Evolutionary conservation across 92 coral and sea anemone species (phyloP).

Genomic region (Meandrina meandrites): DNA sequence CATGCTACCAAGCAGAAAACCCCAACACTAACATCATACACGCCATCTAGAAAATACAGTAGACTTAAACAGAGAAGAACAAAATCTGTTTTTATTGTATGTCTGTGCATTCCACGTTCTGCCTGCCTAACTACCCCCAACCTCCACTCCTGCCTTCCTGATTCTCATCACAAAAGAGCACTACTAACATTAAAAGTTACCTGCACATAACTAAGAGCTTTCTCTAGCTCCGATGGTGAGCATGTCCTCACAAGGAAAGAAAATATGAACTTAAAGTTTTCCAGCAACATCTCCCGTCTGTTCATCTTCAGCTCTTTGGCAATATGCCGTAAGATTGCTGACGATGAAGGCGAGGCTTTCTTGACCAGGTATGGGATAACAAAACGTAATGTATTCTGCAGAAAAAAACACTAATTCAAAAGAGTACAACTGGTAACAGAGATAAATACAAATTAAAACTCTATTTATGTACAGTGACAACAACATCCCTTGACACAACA

Average conservation of each 20-base stretch:
- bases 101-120: background rate
- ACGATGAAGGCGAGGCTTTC: slow-evolving; percentile 87
- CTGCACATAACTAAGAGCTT: slow-evolving; percentile 94
- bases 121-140: background rate
- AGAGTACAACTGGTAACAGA: too few relatives aligned
- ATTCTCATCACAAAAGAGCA: background rate
- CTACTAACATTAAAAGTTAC: slow-evolving; percentile 36
- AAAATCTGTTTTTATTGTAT: too few relatives aligned
- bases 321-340: slow-evolving; percentile 78
- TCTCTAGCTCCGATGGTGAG: slow-evolving; percentile 87
- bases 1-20: too few relatives aligned
- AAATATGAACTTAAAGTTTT: slow-evolving; percentile 94
- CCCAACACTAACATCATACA: too few relatives aligned
- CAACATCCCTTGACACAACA: too few relatives aligned
- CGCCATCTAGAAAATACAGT: too few relatives aligned
- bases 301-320: slow-evolving; percentile 89
- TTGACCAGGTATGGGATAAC: slow-evolving; percentile 90
- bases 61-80: too few relatives aligned
- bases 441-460: background rate
- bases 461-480: too few relatives aligned
- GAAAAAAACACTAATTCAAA: background rate
- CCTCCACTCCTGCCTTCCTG: background rate
- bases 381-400: slow-evolving; percentile 80
- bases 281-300: slow-evolving; percentile 86
- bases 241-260: slow-evolving; percentile 96